Base-by-base conservation (phyloP, 2,797 vertebrate species). In the Halcyon leucocephala region DNA sequence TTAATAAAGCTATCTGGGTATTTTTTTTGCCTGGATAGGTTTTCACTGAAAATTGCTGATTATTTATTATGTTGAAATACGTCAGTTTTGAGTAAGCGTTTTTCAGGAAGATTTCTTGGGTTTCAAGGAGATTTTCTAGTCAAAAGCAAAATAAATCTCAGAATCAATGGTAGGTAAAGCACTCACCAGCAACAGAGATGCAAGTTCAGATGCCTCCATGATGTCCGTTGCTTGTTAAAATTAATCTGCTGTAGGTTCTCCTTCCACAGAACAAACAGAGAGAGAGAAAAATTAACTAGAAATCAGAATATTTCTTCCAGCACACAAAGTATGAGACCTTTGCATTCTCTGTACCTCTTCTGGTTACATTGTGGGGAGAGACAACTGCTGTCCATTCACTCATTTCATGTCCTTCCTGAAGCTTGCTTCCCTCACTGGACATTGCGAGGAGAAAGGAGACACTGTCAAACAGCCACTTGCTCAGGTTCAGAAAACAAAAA, bases 181-280 rank as follows among this genome's bases (percentile, higher is more conserved):
- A 33, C 46, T 73, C 39, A 51, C 16, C 65, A 60, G 52, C 48
- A 54, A 25, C 0, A 2, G 54, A 80, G 41, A 11, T 37, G 41
- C 0, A 3, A 76, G 28, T 22, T 77, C 83, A 33, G 5, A 31
- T 20, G 8, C 21, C 29, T 31, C 39, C 0, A 0, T 15, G 65
- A 66, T 25, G 10, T 21, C 31, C 8, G 8, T 14, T 69, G 1
- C 3, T 88, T 81, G 60, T 35, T 89, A 55, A 83, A 92, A 86
- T 55, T 31, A 5, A 18, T 12, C 57, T 2, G 2, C n/a, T 81
- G 10, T 18, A 65, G 49, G 17, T 37, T 71, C 28, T 74, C 24
- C 57, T 67, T 73, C 25, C 37, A 44, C 25, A 54, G 35, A 54
- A 15, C 4, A 80, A 48, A 65, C 1, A 64, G 2, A 37, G 9